Evolutionary conservation across 2,797 vertebrate species (phyloP), one percentile per base, ranked within the genome.

Genomic region (Phoxinus dragarum): DNA sequence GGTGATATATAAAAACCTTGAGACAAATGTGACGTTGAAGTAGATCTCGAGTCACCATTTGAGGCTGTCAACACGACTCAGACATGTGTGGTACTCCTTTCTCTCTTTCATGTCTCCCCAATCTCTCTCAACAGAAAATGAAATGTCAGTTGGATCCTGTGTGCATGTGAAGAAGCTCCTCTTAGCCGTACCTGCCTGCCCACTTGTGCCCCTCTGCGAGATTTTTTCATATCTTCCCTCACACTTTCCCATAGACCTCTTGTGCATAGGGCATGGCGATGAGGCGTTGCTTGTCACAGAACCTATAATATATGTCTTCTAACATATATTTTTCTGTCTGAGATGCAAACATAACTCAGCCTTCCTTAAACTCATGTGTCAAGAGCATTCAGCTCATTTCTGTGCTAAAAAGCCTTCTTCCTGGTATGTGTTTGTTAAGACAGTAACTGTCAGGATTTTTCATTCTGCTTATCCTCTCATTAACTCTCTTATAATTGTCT

Each of bases 291-390:
- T 80, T 85, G 77, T 85, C 84, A 85, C 84, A 40, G 31, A 85
- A 73, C 67, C 54, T 85, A 42, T 85, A 47, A 85, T 85, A 85
- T 80, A 23, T 72, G 68, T 85, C 84, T 64, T n/a, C 67, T 66
- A 49, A 47, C 38, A 42, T 80, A 66, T 73, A 16, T 80, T 80
- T 80, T 64, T 73, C 54, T 64, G 66, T 72, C 67, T 78, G 66
- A 85, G 68, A 61, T 21, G 36, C 54, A 64, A 85, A 71, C 67
- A 72, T 9, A 79, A 36, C 75, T 72, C 27, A 49, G 76, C 84
- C 56, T 73, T 61, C 40, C 67, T 73, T 27, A 66, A 72, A 80
- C 54, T 61, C 8, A 40, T 34, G 7, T 78, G 75, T 56, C 83
- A 71, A 6, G 38, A 69, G 64, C 52, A 71, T 77, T 69, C 64